A percentile compares a stretch with the other conserved stretches of the same genome.
These are phyloP conservation scores for Cichladusa arquata DNA, from an alignment of 2,113 vertebrate genomes.

Conservation along the genomic window DNA sequence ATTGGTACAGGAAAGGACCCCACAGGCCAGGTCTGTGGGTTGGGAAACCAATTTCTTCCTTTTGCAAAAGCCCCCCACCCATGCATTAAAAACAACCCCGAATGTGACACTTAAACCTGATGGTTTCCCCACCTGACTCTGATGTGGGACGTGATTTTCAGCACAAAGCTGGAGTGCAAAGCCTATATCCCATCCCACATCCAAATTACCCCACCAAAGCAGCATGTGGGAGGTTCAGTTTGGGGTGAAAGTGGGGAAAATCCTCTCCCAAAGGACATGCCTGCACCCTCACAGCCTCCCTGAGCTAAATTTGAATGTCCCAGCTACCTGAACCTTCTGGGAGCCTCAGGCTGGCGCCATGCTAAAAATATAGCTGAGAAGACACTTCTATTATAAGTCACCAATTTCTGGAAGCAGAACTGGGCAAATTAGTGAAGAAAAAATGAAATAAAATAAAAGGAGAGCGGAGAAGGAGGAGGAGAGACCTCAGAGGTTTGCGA, in stretches of 20 bases:
- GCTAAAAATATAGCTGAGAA: slow-evolving; percentile 37
- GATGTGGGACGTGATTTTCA: neutral
- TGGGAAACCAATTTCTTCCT: neutral
- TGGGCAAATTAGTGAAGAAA: neutral
- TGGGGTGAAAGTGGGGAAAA: neutral
- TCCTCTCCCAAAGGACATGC: neutral
- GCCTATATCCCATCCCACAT: fast-evolving
- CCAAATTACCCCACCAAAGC: neutral
- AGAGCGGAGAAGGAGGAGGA: neutral
- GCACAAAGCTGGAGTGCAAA: neutral
- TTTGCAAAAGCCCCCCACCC: neutral
- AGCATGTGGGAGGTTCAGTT: fast-evolving
- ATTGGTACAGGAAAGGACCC: neutral
- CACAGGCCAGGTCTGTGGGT: neutral
- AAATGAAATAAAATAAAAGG: neutral
- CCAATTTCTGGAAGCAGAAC: slow-evolving; percentile 6
- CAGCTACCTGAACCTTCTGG: slow-evolving; percentile 11
- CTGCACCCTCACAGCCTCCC: neutral
- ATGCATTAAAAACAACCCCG: neutral
- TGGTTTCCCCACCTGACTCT: neutral
- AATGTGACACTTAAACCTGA: neutral
- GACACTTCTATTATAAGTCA: slow-evolving; percentile 59
- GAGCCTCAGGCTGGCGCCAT: neutral
- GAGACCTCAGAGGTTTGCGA: neutral
- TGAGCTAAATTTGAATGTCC: neutral